Percentiles rank a stretch among this genome's conserved stretches.
Evolutionary conservation across 2,113 vertebrate genomes (phyloP).

Genomic region (Lethenteron reissneri): DNA sequence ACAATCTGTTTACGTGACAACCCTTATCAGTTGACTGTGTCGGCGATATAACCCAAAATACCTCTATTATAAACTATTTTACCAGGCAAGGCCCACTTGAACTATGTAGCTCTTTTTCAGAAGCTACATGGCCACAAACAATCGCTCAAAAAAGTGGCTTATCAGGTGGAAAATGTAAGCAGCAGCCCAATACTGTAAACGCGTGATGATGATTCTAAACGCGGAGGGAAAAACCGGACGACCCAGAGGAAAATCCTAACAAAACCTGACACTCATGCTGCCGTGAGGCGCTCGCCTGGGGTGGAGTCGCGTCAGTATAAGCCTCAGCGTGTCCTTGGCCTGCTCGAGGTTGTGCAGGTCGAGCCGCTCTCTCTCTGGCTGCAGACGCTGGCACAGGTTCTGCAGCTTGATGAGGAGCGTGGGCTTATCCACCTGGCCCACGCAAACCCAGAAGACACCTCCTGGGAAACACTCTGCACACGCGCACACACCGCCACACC

Average conservation of each 20-base stretch:
- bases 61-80: too few species aligned
- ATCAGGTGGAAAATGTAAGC: too few species aligned
- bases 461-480: conserved; percentile 52
- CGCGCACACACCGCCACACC: too few species aligned
- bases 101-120: too few species aligned
- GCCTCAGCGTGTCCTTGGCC: conserved; percentile 67
- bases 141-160: too few species aligned
- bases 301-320: conserved; percentile 47
- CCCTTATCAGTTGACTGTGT: too few species aligned
- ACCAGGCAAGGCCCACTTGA: too few species aligned
- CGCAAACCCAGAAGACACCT: conserved; percentile 72
- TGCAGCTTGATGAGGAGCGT: conserved; percentile 73
- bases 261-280: not conserved
- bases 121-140: too few species aligned
- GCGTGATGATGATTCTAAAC: too few species aligned
- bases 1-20: too few species aligned
- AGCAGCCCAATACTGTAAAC: too few species aligned
- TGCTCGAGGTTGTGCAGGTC: conserved; percentile 30
- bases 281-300: conserved; percentile 28
- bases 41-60: too few species aligned
- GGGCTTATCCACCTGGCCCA: conserved; percentile 69
- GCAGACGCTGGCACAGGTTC: conserved; percentile 63
- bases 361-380: conserved; percentile 11
- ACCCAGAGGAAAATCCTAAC: not conserved
- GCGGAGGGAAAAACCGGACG: not conserved